Evolutionary conservation across 2,888 invertebrate genomes (phyloP), one percentile per base, ranked within the genome.

Genomic region (Morinoia aosen): DNA sequence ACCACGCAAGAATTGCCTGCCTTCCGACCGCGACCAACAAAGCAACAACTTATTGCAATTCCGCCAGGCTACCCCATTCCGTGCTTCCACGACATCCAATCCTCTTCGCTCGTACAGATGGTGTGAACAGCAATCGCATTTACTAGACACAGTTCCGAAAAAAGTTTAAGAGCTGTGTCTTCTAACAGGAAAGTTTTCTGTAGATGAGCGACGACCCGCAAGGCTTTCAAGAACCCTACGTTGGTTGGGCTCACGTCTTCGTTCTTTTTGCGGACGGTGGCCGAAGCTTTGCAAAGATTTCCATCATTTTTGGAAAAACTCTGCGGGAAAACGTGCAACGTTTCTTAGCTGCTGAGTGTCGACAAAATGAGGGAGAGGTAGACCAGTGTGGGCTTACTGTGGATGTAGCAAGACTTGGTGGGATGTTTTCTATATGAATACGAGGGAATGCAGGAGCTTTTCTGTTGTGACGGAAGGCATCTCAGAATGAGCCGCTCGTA

Each of bases 31-130:
- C 76, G 76, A 33, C 76, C 76, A 76, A 76, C 76, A 76, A 76
- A 76, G 76, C 76, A 76, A 76, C 76, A 76, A 76, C 76, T 76
- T 76, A 76, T 76, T 76, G 76, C 76, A 33, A 76, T 76, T 76
- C 76, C 33, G 76, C 76, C 76, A 76, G 33, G 25, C 76, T 33
- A 14, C 76, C 25, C 76, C 76, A 76, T 76, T 76, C 76, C 76
- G 33, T 33, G 19, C 76, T 33, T 33, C 76, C 76, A 76, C 1
- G 76, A 76, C 76, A 76, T 76, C 76, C 25, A 76, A 76, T 76
- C 76, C 76, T 76, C 76, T 76, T 76, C 76, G 76, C 76, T 76
- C 76, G 76, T 76, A 33, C 76, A 0, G 76, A 14, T 76, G 76
- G 76, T 76, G 76, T 76, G 76, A 76, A 76, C 76, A 76, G 76